A percentile compares a stretch with the other conserved stretches of the same genome.
Conservation (phyloP, 2,888 invertebrate species). For the Electrophaes corylata region DNA sequence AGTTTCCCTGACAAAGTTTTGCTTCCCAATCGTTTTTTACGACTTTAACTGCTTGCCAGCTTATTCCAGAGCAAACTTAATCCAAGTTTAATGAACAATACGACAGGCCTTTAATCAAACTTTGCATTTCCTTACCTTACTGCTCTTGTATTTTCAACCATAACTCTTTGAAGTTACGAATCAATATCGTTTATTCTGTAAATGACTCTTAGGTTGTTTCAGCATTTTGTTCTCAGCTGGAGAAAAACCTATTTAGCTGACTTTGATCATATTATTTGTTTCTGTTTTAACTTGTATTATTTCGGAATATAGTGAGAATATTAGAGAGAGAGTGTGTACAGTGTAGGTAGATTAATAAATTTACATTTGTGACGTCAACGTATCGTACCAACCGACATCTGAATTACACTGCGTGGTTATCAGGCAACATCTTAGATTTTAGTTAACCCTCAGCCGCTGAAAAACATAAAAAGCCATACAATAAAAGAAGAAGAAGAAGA, state of each 20-base stretch:
- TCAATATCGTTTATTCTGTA: constrained; percentile 41
- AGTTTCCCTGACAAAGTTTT: constrained; percentile 64
- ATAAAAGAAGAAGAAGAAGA: too few relatives aligned
- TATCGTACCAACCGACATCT: too few relatives aligned
- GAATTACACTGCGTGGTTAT: too few relatives aligned
- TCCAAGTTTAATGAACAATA: constrained; percentile 85
- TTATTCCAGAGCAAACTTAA: constrained; percentile 85
- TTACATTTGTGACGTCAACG: too few relatives aligned
- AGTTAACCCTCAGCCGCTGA: too few relatives aligned
- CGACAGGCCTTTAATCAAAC: constrained; percentile 85
- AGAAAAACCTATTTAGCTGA: constrained; percentile 82
- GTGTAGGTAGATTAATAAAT: too few relatives aligned
- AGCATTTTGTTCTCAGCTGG: constrained; percentile 46
- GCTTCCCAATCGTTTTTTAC: constrained; percentile 62
- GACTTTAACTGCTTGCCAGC: constrained; percentile 82
- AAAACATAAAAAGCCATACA: too few relatives aligned
- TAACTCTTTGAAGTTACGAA: constrained; percentile 38
- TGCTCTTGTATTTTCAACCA: constrained; percentile 46
- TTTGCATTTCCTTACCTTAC: constrained; percentile 70
- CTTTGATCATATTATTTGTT: constrained; percentile 81
- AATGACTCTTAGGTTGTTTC: constrained; percentile 44
- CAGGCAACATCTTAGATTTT: too few relatives aligned
- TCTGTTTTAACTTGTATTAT: constrained; percentile 67
- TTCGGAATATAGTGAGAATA: constrained; percentile 43
- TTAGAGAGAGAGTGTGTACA: too few relatives aligned